These are phyloP conservation scores for Magallana angulata DNA, from an alignment of 1,140 invertebrate species.

Conservation along the genomic window DNA sequence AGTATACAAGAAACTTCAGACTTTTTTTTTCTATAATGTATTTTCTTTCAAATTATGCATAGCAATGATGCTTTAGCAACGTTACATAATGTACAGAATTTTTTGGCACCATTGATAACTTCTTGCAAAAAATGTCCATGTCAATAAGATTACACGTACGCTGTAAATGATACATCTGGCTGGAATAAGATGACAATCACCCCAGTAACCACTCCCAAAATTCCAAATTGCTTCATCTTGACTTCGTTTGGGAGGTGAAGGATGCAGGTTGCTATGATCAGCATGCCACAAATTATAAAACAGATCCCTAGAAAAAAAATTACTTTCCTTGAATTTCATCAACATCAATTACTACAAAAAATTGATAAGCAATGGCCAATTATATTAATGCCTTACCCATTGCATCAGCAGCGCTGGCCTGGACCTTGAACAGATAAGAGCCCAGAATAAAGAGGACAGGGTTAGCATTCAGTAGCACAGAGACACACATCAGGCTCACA, in stretches of 20 bases:
- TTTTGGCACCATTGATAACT: too few species aligned
- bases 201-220: constrained; percentile 55
- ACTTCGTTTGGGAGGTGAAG: constrained; percentile 51
- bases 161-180: constrained; percentile 53
- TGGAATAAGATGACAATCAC: constrained; percentile 59
- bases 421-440: constrained; percentile 42
- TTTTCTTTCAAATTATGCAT: too few species aligned
- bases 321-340: too few species aligned
- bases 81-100: too few species aligned
- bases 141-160: constrained; percentile 50
- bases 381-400: constrained; percentile 16
- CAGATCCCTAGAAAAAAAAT: constrained; percentile 59
- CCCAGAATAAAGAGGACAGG: constrained; percentile 46
- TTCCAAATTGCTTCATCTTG: constrained; percentile 53
- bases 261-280: constrained; percentile 56
- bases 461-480: constrained; percentile 45
- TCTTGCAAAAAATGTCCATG: too few species aligned
- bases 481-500: constrained; percentile 46
- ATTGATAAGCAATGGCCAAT: too few species aligned
- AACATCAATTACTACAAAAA: too few species aligned
- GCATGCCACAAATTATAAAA: constrained; percentile 58
- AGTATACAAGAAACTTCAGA: too few species aligned
- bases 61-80: too few species aligned
- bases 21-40: too few species aligned
- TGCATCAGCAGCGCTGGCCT: constrained; percentile 49